These are phyloP conservation scores for Chalcis sispes DNA, from an alignment of 2,888 invertebrate species.

Conservation along the genomic window DNA sequence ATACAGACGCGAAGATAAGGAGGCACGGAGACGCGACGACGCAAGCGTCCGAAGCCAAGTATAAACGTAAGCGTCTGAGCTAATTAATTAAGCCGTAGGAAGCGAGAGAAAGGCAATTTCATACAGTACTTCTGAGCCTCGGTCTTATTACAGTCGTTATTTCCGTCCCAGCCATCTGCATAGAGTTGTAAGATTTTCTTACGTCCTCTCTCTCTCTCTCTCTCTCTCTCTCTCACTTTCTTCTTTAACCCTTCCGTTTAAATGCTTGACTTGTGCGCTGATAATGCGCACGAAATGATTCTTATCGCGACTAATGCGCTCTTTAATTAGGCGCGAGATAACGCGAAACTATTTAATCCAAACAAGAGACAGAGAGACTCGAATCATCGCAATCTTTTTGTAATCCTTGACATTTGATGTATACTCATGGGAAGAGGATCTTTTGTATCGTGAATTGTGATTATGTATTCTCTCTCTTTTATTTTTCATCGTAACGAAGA, in stretches of 20 bases:
- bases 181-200: constrained; percentile 15
- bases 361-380: not conserved
- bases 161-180: constrained; percentile 47
- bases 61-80: no score
- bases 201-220: no score
- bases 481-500: not conserved
- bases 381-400: not conserved
- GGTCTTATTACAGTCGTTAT: constrained; percentile 53
- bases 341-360: constrained; percentile 17
- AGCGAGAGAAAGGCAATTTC: constrained; percentile 60
- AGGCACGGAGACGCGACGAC: no score
- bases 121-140: no score
- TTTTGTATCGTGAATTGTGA: not conserved
- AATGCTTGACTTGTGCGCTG: not conserved
- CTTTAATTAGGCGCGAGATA: constrained; percentile 39
- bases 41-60: no score
- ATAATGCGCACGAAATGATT: no score
- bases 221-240: no score
- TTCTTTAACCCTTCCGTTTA: not conserved
- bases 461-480: not conserved
- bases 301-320: constrained; percentile 34
- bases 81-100: constrained; percentile 61
- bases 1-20: no score
- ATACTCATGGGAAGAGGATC: not conserved
- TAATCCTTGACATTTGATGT: not conserved